phyloP scores from a whole-genome alignment of 2,113 vertebrate species.

The Misgurnus mizolepis region DNA sequence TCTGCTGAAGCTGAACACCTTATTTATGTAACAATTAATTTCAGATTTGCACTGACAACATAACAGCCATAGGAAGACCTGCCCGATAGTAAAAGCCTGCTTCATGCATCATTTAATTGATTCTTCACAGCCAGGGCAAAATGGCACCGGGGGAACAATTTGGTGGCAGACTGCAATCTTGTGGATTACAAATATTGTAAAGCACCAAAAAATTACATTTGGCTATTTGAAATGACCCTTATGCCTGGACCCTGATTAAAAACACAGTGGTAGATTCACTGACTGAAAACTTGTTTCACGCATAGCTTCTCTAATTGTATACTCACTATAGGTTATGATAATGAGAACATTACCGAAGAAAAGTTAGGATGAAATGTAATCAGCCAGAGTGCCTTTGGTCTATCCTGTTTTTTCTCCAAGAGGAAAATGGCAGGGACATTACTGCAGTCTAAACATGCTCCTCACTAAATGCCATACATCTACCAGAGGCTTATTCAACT shows the following conservation, averaged over 20 bases:
- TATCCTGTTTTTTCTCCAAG: conserved; percentile 35
- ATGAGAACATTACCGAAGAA: not conserved
- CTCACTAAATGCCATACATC: conserved; percentile 41
- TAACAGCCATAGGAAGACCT: conserved; percentile 14
- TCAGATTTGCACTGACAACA: conserved; percentile 17
- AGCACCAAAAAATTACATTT: not conserved
- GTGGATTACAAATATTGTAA: not conserved
- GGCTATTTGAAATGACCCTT: conserved; percentile 10
- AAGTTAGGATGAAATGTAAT: not conserved
- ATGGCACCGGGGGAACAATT: conserved; percentile 13
- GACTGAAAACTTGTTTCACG: conserved; percentile 17
- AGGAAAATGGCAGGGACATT: conserved; percentile 11
- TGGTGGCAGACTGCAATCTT: not conserved
- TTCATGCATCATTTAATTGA: conserved; percentile 48
- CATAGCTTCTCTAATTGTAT: conserved; percentile 18
- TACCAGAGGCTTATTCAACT: conserved; percentile 37
- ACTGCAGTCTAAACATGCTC: conserved; percentile 43
- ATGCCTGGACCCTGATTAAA: conserved; percentile 2
- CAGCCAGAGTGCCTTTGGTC: conserved; percentile 7
- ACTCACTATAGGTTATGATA: not conserved
- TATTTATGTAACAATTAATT: conserved; percentile 38
- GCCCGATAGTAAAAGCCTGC: conserved; percentile 37
- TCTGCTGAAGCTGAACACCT: conserved; percentile 5
- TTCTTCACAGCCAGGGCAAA: conserved; percentile 3
- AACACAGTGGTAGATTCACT: not conserved